phyloP scores from a whole-genome alignment of 2,888 invertebrate genomes.

The Mechanitis messenoides region DNA sequence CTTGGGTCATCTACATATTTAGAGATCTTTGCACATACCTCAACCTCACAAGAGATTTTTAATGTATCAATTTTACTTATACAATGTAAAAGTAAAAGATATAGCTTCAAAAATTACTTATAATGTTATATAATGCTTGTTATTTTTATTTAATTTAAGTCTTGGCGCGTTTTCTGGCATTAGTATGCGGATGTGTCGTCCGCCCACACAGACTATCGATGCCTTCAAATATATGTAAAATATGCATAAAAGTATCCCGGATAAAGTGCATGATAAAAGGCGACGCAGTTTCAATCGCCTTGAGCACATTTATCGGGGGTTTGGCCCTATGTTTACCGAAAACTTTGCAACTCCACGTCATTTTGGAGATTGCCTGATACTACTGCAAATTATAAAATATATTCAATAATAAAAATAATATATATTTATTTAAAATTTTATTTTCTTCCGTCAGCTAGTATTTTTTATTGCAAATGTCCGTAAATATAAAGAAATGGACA shows the following conservation, averaged over 20 bases:
- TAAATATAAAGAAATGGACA: too few relatives aligned
- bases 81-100: slow-evolving; percentile 6
- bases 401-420: neutral
- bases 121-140: slow-evolving; percentile 10
- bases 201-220: slow-evolving; percentile 65
- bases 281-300: slow-evolving; percentile 71
- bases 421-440: neutral
- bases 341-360: slow-evolving; percentile 29
- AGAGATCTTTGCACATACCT: too few relatives aligned
- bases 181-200: slow-evolving; percentile 54
- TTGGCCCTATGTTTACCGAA: slow-evolving; percentile 64
- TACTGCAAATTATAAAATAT: neutral
- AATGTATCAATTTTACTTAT: slow-evolving; percentile 10
- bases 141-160: slow-evolving; percentile 26
- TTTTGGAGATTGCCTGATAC: slow-evolving; percentile 17
- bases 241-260: slow-evolving; percentile 71
- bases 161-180: slow-evolving; percentile 41
- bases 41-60: neutral
- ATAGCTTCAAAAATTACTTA: slow-evolving; percentile 3
- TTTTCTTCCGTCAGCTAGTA: too few relatives aligned
- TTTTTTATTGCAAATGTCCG: too few relatives aligned
- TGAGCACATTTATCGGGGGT: slow-evolving; percentile 52
- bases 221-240: slow-evolving; percentile 70
- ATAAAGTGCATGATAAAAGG: slow-evolving; percentile 71
- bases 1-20: neutral